phyloP scores from a whole-genome alignment of 2,888 invertebrate genomes.

The Cephus rjabovi region DNA sequence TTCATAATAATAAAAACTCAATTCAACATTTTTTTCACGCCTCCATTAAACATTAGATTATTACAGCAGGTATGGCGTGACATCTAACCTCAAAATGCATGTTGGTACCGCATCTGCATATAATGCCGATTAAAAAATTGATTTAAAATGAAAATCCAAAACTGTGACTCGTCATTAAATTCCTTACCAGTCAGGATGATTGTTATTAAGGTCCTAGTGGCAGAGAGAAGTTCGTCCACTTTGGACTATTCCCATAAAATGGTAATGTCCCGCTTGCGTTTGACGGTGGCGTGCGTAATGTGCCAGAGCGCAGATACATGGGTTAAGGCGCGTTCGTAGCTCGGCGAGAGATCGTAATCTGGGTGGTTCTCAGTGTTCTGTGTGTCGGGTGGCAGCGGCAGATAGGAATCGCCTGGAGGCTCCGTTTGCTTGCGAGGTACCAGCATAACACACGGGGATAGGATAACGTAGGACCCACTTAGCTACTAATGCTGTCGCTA shows the following conservation, averaged over 20 bases:
- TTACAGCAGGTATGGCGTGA: background rate
- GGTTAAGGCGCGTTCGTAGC: constrained; percentile 13
- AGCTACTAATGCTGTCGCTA: constrained; percentile 64
- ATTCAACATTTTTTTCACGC: background rate
- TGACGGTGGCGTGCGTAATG: constrained; percentile 6
- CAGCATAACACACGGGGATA: constrained; percentile 48
- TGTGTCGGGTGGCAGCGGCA: constrained; percentile 50
- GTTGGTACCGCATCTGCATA: background rate
- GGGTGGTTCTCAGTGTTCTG: constrained; percentile 46
- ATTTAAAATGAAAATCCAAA: background rate
- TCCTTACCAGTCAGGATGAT: background rate
- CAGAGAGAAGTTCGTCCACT: background rate
- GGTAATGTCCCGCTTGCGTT: constrained; percentile 1
- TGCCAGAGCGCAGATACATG: constrained; percentile 10
- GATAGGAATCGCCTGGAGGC: constrained; percentile 48
- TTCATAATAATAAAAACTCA: background rate
- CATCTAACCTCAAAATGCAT: background rate
- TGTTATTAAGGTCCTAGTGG: background rate
- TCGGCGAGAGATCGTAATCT: constrained; percentile 42
- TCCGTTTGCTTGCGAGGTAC: constrained; percentile 25
- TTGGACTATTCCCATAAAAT: background rate
- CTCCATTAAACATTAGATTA: background rate
- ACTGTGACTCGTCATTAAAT: background rate
- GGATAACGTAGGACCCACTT: constrained; percentile 63
- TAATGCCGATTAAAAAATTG: background rate